These are phyloP conservation scores for Botrylloides violaceus DNA, from an alignment of 23 tunicate species.

Conservation along the genomic window DNA sequence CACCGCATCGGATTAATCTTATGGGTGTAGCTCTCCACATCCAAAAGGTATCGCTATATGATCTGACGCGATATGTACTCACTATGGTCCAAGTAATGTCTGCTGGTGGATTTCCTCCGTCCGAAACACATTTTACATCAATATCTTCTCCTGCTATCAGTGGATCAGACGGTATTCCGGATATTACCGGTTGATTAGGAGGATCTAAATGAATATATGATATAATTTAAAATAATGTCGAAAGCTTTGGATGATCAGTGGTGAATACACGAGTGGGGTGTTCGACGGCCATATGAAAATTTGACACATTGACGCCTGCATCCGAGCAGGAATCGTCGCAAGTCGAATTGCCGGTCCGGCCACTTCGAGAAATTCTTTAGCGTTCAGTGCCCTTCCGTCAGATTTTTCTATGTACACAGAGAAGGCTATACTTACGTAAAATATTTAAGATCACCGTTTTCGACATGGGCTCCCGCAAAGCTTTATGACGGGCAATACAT, in stretches of 20 bases:
- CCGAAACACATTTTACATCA: slow-evolving; percentile 28
- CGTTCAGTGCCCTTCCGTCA: no score
- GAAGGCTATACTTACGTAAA: slow-evolving; percentile 33
- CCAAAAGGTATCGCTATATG: no score
- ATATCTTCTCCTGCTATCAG: slow-evolving; percentile 28
- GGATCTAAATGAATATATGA: slow-evolving; percentile 39
- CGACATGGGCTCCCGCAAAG: slow-evolving; percentile 1
- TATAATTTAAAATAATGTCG: neutral
- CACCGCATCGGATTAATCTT: no score
- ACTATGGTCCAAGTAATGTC: slow-evolving; percentile 56
- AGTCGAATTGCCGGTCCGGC: no score
- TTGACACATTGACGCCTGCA: no score
- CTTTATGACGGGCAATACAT: slow-evolving; percentile 46
- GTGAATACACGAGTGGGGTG: no score
- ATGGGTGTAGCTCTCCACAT: no score
- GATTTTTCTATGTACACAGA: no score
- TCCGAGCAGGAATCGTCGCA: no score
- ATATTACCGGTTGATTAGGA: slow-evolving; percentile 42
- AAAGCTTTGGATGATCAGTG: neutral
- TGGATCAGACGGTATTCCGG: slow-evolving; percentile 5
- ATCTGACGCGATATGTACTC: no score
- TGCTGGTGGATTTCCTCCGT: slow-evolving; percentile 75
- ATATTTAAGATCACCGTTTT: slow-evolving; percentile 26
- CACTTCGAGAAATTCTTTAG: no score
- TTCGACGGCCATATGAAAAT: no score